Conservation (phyloP, 2,797 vertebrate species). For the Mus minutoides region DNA sequence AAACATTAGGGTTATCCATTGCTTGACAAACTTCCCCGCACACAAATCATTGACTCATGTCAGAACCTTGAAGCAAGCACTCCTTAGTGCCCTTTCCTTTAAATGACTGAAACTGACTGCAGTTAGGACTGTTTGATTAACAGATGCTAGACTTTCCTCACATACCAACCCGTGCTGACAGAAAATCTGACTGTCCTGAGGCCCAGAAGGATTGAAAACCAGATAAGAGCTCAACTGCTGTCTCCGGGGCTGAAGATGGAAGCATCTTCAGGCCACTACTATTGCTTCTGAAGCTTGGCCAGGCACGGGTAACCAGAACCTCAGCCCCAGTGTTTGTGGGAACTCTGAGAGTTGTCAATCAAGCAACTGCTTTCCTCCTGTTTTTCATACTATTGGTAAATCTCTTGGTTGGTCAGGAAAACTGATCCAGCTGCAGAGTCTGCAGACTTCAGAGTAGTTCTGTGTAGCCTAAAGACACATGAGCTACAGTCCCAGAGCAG, state of each 20-base stretch:
- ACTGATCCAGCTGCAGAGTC: not conserved
- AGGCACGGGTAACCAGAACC: not conserved
- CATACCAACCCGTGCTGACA: not conserved
- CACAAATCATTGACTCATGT: not conserved
- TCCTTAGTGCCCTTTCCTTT: not conserved
- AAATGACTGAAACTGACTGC: not conserved
- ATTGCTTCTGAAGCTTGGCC: no score
- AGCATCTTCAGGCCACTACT: no score
- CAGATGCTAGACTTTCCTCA: not conserved
- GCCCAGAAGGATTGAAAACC: not conserved
- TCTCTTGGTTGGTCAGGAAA: not conserved
- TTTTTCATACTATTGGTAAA: not conserved
- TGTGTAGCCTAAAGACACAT: not conserved
- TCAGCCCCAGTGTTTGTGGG: not conserved
- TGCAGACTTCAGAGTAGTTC: not conserved
- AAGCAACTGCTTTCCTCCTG: not conserved
- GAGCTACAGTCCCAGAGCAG: not conserved
- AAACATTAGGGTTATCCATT: no score
- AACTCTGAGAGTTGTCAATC: no score
- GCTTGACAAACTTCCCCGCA: not conserved
- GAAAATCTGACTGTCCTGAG: not conserved
- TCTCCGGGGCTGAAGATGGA: not conserved
- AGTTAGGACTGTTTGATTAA: not conserved
- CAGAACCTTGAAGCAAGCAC: not conserved
- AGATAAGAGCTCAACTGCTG: not conserved